These are phyloP conservation scores for Nanorana parkeri DNA, from an alignment of 2,113 vertebrate genomes.

Conservation along the genomic window DNA sequence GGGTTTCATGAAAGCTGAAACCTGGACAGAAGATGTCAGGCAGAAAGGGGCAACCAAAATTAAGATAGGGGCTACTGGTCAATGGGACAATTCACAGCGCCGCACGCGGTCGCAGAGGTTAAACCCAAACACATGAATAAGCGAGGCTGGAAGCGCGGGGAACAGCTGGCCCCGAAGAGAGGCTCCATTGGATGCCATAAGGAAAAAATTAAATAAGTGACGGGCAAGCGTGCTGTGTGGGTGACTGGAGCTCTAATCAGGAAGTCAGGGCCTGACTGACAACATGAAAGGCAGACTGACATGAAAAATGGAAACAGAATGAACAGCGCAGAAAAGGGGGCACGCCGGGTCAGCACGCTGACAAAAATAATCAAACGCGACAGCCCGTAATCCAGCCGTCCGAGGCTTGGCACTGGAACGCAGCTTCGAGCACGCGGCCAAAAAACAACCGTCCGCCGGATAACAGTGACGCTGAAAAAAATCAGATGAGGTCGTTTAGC, in stretches of 20 bases:
- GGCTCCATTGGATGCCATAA: conserved; percentile 83
- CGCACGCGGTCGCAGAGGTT: conserved; percentile 78
- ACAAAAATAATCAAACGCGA: conserved; percentile 85
- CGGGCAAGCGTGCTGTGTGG: conserved; percentile 76
- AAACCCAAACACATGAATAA: conserved; percentile 81
- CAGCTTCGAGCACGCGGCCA: background rate
- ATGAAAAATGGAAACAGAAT: conserved; percentile 89
- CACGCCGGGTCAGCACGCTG: conserved; percentile 80
- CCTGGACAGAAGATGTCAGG: no score
- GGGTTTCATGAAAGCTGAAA: no score
- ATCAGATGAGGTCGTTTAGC: no score
- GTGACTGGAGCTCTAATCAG: conserved; percentile 88
- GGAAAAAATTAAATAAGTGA: conserved; percentile 86
- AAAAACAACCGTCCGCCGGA: conserved; percentile 64
- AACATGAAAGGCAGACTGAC: conserved; percentile 87
- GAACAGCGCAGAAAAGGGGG: conserved; percentile 83
- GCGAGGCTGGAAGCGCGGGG: conserved; percentile 79
- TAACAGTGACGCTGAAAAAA: conserved; percentile 40
- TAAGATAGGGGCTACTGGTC: no score
- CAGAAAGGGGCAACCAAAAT: no score
- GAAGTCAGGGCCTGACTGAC: conserved; percentile 88
- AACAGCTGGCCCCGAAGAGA: conserved; percentile 85
- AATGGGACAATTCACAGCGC: conserved; percentile 79
- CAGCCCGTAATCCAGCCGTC: conserved; percentile 82
- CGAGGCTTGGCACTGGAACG: conserved; percentile 73